phyloP scores from a whole-genome alignment of 2,113 vertebrate species.

The Antennarius striatus region DNA sequence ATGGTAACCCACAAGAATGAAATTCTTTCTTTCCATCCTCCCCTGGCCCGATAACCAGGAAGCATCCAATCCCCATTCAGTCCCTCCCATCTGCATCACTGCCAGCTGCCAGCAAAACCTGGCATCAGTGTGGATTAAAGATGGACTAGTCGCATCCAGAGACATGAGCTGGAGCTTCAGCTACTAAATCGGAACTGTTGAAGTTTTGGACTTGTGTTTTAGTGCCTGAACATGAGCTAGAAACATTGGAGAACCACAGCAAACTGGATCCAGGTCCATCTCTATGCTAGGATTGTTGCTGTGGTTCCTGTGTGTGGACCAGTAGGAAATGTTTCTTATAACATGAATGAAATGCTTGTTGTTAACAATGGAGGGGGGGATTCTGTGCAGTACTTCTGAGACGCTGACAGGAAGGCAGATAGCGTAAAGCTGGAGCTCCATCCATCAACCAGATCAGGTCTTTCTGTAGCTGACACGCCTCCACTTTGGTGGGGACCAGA shows the following conservation, averaged over 20 bases:
- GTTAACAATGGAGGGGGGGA: constrained; percentile 7
- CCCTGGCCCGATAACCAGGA: constrained; percentile 54
- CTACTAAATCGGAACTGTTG: too few species aligned
- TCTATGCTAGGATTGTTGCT: neutral
- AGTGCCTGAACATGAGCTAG: too few species aligned
- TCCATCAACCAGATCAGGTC: constrained; percentile 48
- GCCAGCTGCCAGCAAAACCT: constrained; percentile 35
- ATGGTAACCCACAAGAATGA: constrained; percentile 51
- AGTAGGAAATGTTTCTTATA: too few species aligned
- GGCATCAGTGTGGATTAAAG: constrained; percentile 3
- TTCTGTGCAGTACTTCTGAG: constrained; percentile 7
- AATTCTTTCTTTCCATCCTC: constrained; percentile 54
- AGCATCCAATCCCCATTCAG: constrained; percentile 47
- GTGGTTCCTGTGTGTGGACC: neutral
- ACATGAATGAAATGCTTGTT: constrained; percentile 1
- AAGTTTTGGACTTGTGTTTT: too few species aligned
- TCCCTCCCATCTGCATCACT: constrained; percentile 21
- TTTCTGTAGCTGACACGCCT: constrained; percentile 43
- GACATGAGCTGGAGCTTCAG: neutral
- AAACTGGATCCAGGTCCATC: too few species aligned
- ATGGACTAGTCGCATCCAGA: neutral
- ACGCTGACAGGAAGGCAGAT: constrained; percentile 42
- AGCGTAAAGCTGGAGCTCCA: constrained; percentile 32
- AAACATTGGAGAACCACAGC: too few species aligned
- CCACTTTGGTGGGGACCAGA: constrained; percentile 28